Evolutionary conservation across 37 sponge, comb jelly and placozoan species (phyloP).

Genomic region (Agelas oroides): DNA sequence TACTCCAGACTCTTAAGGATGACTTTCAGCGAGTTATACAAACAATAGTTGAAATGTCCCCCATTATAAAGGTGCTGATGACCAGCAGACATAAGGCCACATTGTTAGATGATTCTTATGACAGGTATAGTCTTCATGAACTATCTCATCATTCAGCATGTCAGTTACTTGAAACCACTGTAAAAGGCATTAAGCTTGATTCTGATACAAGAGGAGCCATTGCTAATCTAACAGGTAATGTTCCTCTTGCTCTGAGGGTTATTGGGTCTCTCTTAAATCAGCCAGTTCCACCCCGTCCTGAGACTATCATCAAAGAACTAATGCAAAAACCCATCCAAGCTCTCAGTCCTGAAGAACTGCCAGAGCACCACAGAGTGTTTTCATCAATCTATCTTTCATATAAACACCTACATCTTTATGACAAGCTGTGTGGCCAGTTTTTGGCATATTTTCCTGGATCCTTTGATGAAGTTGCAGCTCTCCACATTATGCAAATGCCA

Average conservation of each 20-base stretch:
- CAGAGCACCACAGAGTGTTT: not conserved
- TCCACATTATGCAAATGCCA: no score
- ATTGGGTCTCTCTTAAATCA: conserved; percentile 19
- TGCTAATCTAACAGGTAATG: conserved; percentile 42
- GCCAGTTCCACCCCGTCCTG: conserved; percentile 8
- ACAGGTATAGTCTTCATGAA: conserved; percentile 2
- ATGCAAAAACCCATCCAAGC: not conserved
- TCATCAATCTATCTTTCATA: conserved; percentile 34
- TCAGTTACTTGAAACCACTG: conserved; percentile 1
- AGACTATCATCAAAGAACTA: conserved; percentile 12
- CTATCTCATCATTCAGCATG: not conserved
- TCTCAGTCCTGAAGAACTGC: conserved; percentile 37
- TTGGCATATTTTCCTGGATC: conserved; percentile 45
- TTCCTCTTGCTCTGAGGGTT: conserved; percentile 47
- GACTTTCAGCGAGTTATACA: conserved; percentile 5
- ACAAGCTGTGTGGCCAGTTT: not conserved
- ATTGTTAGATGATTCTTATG: not conserved
- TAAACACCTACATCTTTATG: not conserved
- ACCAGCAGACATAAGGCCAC: conserved; percentile 6
- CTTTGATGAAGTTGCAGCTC: conserved; percentile 14
- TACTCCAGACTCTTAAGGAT: not conserved
- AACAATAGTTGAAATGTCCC: not conserved
- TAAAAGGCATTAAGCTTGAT: not conserved
- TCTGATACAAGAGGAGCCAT: conserved; percentile 4
- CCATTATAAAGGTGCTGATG: conserved; percentile 4